Percentiles rank a stretch among this genome's conserved stretches.
phyloP scores from a whole-genome alignment of 2,797 vertebrate genomes.

The Sebastes ruberrimus region DNA sequence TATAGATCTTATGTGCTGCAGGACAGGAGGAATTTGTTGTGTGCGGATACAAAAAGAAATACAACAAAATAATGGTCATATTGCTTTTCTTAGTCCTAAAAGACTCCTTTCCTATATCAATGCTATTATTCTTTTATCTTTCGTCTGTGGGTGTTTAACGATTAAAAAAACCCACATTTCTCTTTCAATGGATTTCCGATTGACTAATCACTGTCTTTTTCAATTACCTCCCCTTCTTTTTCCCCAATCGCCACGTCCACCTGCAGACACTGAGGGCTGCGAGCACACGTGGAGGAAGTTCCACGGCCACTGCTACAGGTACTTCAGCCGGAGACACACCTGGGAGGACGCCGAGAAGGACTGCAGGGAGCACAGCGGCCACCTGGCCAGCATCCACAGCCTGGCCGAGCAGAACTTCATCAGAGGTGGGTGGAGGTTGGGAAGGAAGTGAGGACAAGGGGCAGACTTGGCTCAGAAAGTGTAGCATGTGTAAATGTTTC shows the following conservation, averaged over 20 bases:
- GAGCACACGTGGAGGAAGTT: slow-evolving; percentile 97
- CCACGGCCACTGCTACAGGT: slow-evolving; percentile 95
- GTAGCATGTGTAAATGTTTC: neutral
- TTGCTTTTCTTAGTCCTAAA: too few relatives aligned
- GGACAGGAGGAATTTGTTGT: slow-evolving; percentile 11
- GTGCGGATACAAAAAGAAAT: too few relatives aligned
- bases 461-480: neutral
- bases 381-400: slow-evolving; percentile 94
- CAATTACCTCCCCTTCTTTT: slow-evolving; percentile 1
- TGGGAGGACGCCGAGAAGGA: slow-evolving; percentile 97
- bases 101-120: neutral
- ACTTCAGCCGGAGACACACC: slow-evolving; percentile 90
- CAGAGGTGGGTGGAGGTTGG: slow-evolving; percentile 82
- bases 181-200: slow-evolving; percentile 25
- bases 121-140: neutral
- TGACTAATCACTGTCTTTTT: slow-evolving; percentile 30
- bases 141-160: slow-evolving; percentile 17
- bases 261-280: slow-evolving; percentile 91
- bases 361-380: slow-evolving; percentile 91
- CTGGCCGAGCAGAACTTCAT: slow-evolving; percentile 91
- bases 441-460: neutral
- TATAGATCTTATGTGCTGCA: slow-evolving; percentile 2
- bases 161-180: neutral
- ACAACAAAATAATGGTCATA: too few relatives aligned
- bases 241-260: neutral